Percentiles rank a stretch among this genome's conserved stretches.
phyloP scores from a whole-genome alignment of 1,140 invertebrate species.

The Hydropsyche tenuis region DNA sequence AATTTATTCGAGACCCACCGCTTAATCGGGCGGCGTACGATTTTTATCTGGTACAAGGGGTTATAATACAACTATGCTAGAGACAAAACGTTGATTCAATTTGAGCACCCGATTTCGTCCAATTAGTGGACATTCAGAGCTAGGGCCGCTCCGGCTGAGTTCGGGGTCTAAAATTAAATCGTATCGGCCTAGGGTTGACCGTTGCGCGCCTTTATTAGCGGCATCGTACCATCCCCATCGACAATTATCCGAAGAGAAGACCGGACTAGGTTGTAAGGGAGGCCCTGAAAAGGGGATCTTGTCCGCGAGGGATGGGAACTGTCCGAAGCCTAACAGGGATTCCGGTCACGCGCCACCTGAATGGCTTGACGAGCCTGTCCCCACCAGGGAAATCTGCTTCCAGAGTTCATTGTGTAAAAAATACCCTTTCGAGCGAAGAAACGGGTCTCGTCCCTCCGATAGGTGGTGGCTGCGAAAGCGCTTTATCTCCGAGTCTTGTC shows the following conservation, averaged over 20 bases:
- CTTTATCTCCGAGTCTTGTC: background rate
- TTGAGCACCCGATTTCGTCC: conserved; percentile 19
- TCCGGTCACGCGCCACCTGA: conserved; percentile 47
- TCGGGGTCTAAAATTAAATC: conserved; percentile 2
- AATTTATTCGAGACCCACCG: too few species aligned
- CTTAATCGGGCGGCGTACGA: too few species aligned
- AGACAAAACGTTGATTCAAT: too few species aligned
- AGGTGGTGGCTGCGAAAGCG: conserved; percentile 5
- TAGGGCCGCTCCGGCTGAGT: background rate
- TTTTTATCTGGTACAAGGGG: too few species aligned
- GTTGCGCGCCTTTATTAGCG: conserved; percentile 11
- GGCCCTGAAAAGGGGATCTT: too few species aligned
- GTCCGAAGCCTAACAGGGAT: conserved; percentile 29
- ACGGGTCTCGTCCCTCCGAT: background rate
- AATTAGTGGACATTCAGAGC: conserved; percentile 25
- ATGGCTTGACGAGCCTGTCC: conserved; percentile 49
- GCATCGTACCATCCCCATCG: conserved; percentile 28
- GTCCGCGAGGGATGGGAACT: too few species aligned
- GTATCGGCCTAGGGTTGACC: conserved; percentile 1
- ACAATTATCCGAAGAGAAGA: conserved; percentile 47
- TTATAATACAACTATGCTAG: too few species aligned
- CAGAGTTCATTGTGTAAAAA: conserved; percentile 48
- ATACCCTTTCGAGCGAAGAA: conserved; percentile 15
- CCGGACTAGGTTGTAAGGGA: background rate
- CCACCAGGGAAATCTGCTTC: conserved; percentile 48